Base-by-base conservation (phyloP, 2,797 vertebrate species). In the Adelosebastes latens region DNA sequence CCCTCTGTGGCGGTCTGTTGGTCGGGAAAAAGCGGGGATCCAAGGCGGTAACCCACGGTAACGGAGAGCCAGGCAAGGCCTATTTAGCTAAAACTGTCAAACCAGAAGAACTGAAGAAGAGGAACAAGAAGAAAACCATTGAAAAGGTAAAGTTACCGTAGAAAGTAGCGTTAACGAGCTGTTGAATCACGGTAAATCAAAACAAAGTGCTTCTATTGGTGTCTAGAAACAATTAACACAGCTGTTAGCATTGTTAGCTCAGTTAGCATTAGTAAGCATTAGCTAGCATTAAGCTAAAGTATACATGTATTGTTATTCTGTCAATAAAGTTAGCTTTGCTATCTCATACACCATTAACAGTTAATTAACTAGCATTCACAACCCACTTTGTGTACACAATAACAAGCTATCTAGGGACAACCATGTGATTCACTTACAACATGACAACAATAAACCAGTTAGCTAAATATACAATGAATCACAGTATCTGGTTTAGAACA, bases 71-170 rank as follows among this genome's bases (percentile, higher is more conserved):
- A 1, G 69, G 42, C 12, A 91, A 93, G 91, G 91, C 80, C 92
- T 71, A 5, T 5, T 11, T 68, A 0, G 56, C 56, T 1, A 97
- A 95, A 87, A 65, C 11, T 1, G 76, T 73, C 10, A 94, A 93
- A 72, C 78, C 94, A 16, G 98, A 99, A 1, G 98, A 98, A 60
- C 96, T 91, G 81, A 97, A 95, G 89, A 98, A 95, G 88, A 96
- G 91, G 88, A 97, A 84, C 94, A 97, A 93, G 87, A 99, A 97
- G 95, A 99, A 97, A 92, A 42, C 93, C 2, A 5, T 55, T 0
- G 97, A 97, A 24, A 97, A 97, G 94, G 96, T 97, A 90, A 86
- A 1, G 2, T 6, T 96, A 46, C 87, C 2, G 5, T 4, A 27
- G 18, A 20, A 7, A 39, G 36, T 14, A 13, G 49, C 34, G 22